Evolutionary conservation across 2,113 vertebrate species (phyloP).

Genomic region (Dunckerocampus dactyliophorus): DNA sequence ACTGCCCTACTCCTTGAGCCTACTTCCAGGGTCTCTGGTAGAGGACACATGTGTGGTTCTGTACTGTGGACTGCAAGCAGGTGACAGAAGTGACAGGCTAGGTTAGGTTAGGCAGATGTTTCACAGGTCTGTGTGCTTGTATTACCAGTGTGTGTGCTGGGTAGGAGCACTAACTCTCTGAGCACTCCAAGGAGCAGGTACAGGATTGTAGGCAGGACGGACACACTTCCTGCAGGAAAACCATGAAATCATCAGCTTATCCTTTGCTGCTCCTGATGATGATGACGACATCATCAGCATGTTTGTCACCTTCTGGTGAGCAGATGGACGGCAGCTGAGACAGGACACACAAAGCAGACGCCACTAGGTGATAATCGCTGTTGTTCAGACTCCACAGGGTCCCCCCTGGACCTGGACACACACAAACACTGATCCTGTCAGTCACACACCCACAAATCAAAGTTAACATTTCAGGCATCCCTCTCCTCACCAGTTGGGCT

Average conservation of each 20-base stretch:
- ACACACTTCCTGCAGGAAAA: conserved; percentile 82
- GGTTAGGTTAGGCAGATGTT: too few relatives aligned
- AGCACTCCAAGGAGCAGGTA: conserved; percentile 87
- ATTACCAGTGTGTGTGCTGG: conserved; percentile 23
- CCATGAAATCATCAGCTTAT: background rate
- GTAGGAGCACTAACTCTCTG: conserved; percentile 76
- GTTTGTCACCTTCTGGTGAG: conserved; percentile 87
- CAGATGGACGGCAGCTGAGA: conserved; percentile 87
- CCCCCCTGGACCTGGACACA: conserved; percentile 53
- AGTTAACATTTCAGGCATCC: too few relatives aligned
- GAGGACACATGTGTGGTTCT: conserved; percentile 7
- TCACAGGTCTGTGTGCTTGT: background rate
- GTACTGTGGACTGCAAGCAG: background rate
- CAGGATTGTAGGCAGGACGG: conserved; percentile 87
- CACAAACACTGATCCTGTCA: background rate
- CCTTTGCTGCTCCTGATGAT: background rate
- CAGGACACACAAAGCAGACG: conserved; percentile 82
- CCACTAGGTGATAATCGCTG: conserved; percentile 77
- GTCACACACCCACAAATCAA: background rate
- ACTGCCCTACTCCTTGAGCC: background rate
- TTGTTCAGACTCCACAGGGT: conserved; percentile 74
- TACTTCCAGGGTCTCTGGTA: conserved; percentile 24
- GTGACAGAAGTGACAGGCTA: too few relatives aligned
- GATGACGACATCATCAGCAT: background rate
- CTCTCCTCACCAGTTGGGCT: conserved; percentile 36